Evolutionary conservation across 2,797 vertebrate genomes (phyloP).

Genomic region (Semotilus atromaculatus): DNA sequence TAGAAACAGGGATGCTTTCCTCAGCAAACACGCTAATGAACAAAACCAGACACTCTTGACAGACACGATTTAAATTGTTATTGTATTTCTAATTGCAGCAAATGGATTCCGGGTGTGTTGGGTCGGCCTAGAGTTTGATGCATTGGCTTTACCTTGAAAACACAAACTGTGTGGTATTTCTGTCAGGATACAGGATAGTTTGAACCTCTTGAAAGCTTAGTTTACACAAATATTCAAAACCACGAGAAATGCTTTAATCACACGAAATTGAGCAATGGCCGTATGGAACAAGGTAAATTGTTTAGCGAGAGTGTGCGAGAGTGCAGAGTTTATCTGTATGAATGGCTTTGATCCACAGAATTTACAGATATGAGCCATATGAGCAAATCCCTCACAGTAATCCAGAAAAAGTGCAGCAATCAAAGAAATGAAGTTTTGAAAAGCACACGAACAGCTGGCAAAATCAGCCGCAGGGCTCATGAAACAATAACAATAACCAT

Average conservation of each 20-base stretch:
- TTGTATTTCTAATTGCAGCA: conserved; percentile 4
- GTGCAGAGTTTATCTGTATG: not conserved
- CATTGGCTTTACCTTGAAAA: conserved; percentile 5
- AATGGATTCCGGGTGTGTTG: not conserved
- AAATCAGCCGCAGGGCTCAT: conserved; percentile 34
- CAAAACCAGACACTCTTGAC: not conserved
- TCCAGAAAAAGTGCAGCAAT: conserved; percentile 36
- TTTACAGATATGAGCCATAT: not conserved
- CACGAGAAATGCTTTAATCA: conserved; percentile 40
- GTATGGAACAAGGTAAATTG: not conserved
- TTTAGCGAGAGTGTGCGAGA: not conserved
- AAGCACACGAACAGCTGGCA: conserved; percentile 33
- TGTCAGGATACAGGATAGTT: not conserved
- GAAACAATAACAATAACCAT: conserved; percentile 42
- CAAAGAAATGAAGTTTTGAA: conserved; percentile 24
- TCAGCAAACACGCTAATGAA: not conserved
- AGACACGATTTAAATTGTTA: not conserved
- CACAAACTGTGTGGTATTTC: not conserved
- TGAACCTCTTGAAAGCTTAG: conserved; percentile 12
- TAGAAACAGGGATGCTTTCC: not conserved
- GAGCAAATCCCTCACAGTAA: conserved; percentile 32
- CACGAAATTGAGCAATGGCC: not conserved
- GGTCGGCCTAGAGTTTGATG: not conserved
- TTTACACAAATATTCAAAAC: conserved; percentile 32
- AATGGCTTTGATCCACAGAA: conserved; percentile 36